Conservation (phyloP, 2,113 vertebrate genomes). For the Cyprinodon brontotheroides region DNA sequence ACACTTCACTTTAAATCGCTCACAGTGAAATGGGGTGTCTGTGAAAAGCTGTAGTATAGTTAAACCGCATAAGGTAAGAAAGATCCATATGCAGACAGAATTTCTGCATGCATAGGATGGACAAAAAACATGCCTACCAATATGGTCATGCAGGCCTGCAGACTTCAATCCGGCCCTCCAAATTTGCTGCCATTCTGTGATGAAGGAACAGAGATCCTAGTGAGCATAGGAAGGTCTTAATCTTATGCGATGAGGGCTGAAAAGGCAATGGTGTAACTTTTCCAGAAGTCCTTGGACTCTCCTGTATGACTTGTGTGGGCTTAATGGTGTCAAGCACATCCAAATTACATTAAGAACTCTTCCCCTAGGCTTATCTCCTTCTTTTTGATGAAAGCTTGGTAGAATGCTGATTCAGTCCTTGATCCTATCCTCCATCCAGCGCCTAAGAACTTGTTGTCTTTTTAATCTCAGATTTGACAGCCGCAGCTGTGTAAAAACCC, state of each 20-base stretch:
- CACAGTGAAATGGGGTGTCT: no score
- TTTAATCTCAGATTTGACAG: neutral
- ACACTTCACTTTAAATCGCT: no score
- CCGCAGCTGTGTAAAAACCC: constrained; percentile 11
- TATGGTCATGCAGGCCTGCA: neutral
- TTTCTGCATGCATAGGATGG: neutral
- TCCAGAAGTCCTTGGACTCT: constrained; percentile 1
- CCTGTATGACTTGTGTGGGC: neutral
- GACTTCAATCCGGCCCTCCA: neutral
- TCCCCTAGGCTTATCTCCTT: constrained; percentile 9
- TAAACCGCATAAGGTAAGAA: neutral
- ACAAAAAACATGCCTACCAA: neutral
- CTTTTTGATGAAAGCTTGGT: constrained; percentile 8
- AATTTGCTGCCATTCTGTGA: neutral
- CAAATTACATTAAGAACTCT: constrained; percentile 14
- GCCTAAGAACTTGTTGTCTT: constrained; percentile 14
- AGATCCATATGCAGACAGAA: neutral
- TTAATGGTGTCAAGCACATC: neutral
- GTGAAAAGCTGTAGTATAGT: no score
- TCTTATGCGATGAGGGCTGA: neutral
- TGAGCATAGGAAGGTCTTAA: neutral
- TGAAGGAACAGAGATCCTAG: neutral
- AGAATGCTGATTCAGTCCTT: neutral
- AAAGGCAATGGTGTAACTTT: constrained; percentile 13
- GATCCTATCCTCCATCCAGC: neutral